phyloP scores from a whole-genome alignment of 2,113 vertebrate species.

The Cavia porcellus region DNA sequence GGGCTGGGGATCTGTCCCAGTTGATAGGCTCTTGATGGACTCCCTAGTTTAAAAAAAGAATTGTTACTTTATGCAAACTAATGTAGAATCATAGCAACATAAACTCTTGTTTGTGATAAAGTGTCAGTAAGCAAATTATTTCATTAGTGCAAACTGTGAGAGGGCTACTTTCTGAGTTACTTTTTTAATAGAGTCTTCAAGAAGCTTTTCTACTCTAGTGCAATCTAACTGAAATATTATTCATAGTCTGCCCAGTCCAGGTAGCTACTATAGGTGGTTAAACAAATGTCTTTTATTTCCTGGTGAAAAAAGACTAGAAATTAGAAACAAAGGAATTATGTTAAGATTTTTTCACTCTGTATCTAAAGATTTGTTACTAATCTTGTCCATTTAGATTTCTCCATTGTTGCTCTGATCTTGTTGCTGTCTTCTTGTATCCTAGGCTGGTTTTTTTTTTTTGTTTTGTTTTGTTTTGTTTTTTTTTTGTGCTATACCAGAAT shows the following conservation, averaged over 20 bases:
- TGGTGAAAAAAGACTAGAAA: not conserved
- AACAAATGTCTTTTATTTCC: conserved; percentile 35
- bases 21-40: not conserved
- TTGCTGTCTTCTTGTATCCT: not conserved
- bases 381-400: conserved; percentile 44
- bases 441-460: not conserved
- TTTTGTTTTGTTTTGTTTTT: not conserved
- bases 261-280: not conserved
- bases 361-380: conserved; percentile 25
- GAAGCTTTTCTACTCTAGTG: not conserved
- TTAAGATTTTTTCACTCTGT: not conserved
- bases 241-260: not conserved
- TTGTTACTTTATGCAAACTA: conserved; percentile 1
- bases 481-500: not conserved
- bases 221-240: conserved; percentile 45
- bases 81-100: not conserved
- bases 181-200: not conserved
- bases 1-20: not conserved
- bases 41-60: not conserved
- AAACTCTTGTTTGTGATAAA: conserved; percentile 5
- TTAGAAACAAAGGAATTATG: conserved; percentile 22
- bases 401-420: not conserved
- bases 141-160: not conserved
- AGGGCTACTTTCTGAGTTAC: conserved; percentile 19
- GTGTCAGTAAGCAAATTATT: conserved; percentile 12